Evolutionary conservation across 1,140 invertebrate species (phyloP).

Genomic region (Bombus terrestris): DNA sequence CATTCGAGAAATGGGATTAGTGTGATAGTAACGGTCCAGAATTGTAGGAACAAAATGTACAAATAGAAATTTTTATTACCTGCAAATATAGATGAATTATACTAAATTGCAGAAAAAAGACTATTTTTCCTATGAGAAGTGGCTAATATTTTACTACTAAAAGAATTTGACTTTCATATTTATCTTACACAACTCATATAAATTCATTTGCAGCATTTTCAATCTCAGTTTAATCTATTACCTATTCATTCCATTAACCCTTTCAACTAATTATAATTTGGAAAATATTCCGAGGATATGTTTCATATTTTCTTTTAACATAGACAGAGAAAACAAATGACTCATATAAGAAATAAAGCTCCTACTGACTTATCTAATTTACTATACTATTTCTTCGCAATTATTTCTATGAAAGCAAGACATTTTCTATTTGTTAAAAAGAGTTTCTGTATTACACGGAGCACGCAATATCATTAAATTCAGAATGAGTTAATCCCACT

Average conservation of each 20-base stretch:
- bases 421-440: too few species aligned
- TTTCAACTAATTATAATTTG: not conserved
- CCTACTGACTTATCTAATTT: not conserved
- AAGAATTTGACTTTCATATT: not conserved
- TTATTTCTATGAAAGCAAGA: too few species aligned
- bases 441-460: too few species aligned
- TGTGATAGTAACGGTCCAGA: not conserved
- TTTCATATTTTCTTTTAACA: not conserved
- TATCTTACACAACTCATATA: not conserved
- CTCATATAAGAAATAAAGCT: not conserved
- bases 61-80: not conserved
- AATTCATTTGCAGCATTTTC: not conserved
- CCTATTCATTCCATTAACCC: too few species aligned
- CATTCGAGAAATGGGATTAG: constrained; percentile 5
- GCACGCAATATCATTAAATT: not conserved
- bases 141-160: not conserved
- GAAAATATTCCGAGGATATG: not conserved
- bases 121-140: not conserved
- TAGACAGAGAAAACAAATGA: not conserved
- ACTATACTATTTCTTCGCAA: not conserved
- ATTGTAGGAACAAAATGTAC: not conserved
- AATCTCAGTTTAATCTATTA: not conserved
- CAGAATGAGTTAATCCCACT: not conserved
- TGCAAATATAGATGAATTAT: not conserved
- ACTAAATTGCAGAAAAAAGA: not conserved